Conservation (phyloP, 1,140 invertebrate genomes). For the Mamestra configurata region DNA sequence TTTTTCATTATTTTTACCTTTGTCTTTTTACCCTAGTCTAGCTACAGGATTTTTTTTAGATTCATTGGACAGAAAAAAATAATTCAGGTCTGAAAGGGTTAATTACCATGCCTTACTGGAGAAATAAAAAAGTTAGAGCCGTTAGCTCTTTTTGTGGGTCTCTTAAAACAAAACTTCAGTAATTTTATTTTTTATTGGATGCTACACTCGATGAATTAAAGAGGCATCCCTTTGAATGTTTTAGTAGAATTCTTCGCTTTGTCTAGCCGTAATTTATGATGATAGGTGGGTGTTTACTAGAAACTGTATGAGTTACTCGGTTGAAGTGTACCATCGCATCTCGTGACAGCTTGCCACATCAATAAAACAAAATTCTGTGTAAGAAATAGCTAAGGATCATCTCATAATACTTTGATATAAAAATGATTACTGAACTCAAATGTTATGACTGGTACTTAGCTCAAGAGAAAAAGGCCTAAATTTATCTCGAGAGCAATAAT, state of each 20-base stretch:
- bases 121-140: conserved; percentile 72
- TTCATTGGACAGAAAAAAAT: too few species aligned
- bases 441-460: not conserved
- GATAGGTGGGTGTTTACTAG: conserved; percentile 38
- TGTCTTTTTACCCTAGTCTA: too few species aligned
- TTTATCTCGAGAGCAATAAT: conserved; percentile 38
- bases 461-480: conserved; percentile 25
- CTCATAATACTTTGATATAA: not conserved
- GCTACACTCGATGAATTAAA: conserved; percentile 38
- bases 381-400: not conserved
- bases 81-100: too few species aligned
- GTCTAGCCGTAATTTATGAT: conserved; percentile 38
- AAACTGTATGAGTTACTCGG: conserved; percentile 22
- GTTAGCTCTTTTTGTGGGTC: conserved; percentile 67
- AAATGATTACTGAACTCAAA: not conserved
- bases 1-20: too few species aligned
- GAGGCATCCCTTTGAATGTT: conserved; percentile 31
- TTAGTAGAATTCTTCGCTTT: conserved; percentile 39
- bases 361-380: not conserved
- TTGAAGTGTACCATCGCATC: not conserved
- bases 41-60: too few species aligned
- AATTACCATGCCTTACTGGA: conserved; percentile 73
- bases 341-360: not conserved
- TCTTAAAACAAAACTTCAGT: conserved; percentile 67
- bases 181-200: conserved; percentile 42